Evolutionary conservation across 2,797 vertebrate genomes (phyloP), one percentile per base, ranked within the genome.

Genomic region (Antennarius maculatus): DNA sequence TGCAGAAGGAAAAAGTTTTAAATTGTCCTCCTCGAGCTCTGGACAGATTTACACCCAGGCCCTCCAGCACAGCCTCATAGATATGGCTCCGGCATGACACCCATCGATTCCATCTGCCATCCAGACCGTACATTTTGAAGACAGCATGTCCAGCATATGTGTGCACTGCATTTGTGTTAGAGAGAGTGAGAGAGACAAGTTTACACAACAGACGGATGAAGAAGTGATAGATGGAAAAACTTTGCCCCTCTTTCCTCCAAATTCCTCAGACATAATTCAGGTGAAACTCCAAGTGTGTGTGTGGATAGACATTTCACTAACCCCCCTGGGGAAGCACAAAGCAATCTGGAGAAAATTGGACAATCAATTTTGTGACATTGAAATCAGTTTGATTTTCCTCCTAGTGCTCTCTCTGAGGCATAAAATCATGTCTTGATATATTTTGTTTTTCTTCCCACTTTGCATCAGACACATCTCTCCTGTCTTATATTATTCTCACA

Each of bases 311-410:
- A 59, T 64, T 73, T 82, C 68, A 69, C 59, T 79, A 62, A 57
- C 23, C 16, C 45, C 77, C 58, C 53, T 4, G 14, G 66, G 86
- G 80, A 87, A 77, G 74, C 74, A 82, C 86, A 77, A 84, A 82
- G 64, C 86, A 93, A 91, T 93, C 91, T 77, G 57, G 71, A 83
- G 57, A 72, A 90, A 93, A 95, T 92, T 93, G 91, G 83, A 94
- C 94, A 95, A 95, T 96, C 93, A 84, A 90, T 94, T 91, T 80
- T 81, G 86, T 84, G 88, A 86, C 83, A 73, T 81, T 78, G 80
- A 87, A 91, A 89, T 90, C 82, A 82, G 80, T 83, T 83, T 80
- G 79, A 85, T 88, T 90, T 86, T 85, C 71, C 72, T 65, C 82
- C 61, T 47, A 71, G 65, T 77, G 72, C 72, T 61, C 74, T 80